Base-by-base conservation (phyloP, 2,113 vertebrate genomes). In the Noturus placidus region DNA sequence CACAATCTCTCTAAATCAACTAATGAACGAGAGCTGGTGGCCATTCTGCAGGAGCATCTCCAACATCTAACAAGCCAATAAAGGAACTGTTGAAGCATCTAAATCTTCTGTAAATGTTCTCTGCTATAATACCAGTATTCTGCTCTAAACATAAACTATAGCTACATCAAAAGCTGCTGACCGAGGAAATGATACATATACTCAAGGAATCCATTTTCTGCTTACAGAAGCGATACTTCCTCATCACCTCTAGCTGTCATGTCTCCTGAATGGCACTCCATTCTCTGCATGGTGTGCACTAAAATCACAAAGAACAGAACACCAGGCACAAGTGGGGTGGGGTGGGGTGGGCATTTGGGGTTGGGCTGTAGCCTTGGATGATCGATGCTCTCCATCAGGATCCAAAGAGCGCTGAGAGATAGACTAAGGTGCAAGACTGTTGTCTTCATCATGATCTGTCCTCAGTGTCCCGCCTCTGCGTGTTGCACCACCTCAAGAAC, bases 371-470 rank as follows among this genome's bases (percentile, higher is more conserved):
- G 56, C 59, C 72, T 63, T 82, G 77, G 83, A 85, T 89, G 84
- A 85, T 85, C 50, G 46, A 84, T 30, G 17, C 46, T 1, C 67
- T 87, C 69, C 22, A 35, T 76, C 42, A 57, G 56, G 54, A 81
- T 78, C 25, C 25, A 59, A 84, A 78, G 15, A 67, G 56, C 8
- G 46, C 83, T 20, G 25, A 72, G 86, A 85, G 77, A 87, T 46
- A 83, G 86, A 85, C 86, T 63, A 38, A 90, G 65, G 46, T 70
- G 80, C 74, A 76, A 30, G 52, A 42, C 61, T 86, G 70, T 70
- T 57, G 89, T 83, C 85, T 88, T 80, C 50, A 83, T 63, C 70
- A 57, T 86, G 87, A 89, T 27, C 30, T 38, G 20, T 85, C 67
- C 50, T 38, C 61, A 38, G 52, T 67, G 82, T 81, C 78, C 88